These are phyloP conservation scores for Diadema setosum DNA, from an alignment of 35 echinoderm and acorn worm genomes.

Conservation along the genomic window DNA sequence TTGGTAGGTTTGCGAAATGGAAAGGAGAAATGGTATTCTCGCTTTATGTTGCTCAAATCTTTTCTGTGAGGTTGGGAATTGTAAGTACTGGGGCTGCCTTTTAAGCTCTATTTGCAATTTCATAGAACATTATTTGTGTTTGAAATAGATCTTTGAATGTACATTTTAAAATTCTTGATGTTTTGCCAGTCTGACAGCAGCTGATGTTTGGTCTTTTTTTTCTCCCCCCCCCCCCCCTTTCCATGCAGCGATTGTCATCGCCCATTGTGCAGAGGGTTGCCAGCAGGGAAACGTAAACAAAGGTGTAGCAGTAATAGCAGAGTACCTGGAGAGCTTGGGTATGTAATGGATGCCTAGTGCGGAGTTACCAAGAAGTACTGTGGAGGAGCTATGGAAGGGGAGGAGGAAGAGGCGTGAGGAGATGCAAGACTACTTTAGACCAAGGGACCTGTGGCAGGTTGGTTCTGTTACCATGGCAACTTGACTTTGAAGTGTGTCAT, in stretches of 20 bases:
- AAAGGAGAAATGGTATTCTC: no score
- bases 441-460: not conserved
- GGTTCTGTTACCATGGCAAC: not conserved
- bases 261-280: constrained; percentile 25
- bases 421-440: not conserved
- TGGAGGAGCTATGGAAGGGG: not conserved
- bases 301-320: constrained; percentile 55
- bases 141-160: no score
- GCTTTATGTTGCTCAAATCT: no score
- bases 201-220: not conserved
- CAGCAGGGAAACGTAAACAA: constrained; percentile 69
- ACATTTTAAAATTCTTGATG: no score
- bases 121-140: no score
- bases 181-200: no score
- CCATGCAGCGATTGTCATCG: constrained; percentile 34
- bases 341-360: constrained; percentile 28
- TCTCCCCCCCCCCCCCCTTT: not conserved
- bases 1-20: no score
- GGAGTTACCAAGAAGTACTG: no score
- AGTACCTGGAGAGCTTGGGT: constrained; percentile 57
- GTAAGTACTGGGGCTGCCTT: no score
- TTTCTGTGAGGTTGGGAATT: no score
- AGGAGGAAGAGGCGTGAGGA: not conserved
- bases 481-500: no score
- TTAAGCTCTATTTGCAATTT: no score